Percentiles rank a stretch among this genome's conserved stretches.
These are phyloP conservation scores for Theristicus caerulescens DNA, from an alignment of 2,113 vertebrate genomes.

Conservation along the genomic window DNA sequence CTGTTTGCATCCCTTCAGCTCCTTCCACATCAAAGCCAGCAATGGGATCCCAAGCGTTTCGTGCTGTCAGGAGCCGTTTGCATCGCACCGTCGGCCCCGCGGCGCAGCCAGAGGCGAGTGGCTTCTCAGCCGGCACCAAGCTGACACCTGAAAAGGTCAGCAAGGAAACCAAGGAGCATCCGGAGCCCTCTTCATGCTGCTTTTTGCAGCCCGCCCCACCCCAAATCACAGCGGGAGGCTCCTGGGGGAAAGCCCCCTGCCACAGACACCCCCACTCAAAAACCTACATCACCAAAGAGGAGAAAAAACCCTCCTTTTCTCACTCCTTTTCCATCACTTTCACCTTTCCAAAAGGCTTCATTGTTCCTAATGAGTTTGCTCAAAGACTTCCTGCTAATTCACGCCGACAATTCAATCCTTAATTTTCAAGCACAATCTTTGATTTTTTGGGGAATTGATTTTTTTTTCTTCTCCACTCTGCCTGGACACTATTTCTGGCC, in stretches of 20 bases:
- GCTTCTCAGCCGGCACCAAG: not conserved
- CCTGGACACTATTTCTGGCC: not conserved
- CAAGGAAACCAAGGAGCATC: not conserved
- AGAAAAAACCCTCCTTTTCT: not conserved
- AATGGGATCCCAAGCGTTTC: not conserved
- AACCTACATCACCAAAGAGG: not conserved
- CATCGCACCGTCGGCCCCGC: not conserved
- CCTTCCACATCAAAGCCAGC: not conserved
- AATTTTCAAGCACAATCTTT: not conserved
- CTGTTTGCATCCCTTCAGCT: not conserved
- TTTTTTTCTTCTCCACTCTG: no score
- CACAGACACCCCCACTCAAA: fast-evolving
- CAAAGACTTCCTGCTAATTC: not conserved
- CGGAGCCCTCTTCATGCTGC: not conserved
- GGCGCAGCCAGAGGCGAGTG: not conserved
- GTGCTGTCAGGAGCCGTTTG: not conserved
- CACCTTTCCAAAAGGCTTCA: not conserved
- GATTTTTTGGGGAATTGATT: not conserved
- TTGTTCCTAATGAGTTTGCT: not conserved
- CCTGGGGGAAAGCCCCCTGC: not conserved
- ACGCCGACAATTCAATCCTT: fast-evolving
- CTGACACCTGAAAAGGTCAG: not conserved
- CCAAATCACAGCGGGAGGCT: not conserved
- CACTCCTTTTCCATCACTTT: not conserved
- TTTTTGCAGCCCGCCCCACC: not conserved